A percentile compares a stretch with the other conserved stretches of the same genome.
Conservation (phyloP, 2,888 invertebrate species). For the Drosophila setosimentum region DNA sequence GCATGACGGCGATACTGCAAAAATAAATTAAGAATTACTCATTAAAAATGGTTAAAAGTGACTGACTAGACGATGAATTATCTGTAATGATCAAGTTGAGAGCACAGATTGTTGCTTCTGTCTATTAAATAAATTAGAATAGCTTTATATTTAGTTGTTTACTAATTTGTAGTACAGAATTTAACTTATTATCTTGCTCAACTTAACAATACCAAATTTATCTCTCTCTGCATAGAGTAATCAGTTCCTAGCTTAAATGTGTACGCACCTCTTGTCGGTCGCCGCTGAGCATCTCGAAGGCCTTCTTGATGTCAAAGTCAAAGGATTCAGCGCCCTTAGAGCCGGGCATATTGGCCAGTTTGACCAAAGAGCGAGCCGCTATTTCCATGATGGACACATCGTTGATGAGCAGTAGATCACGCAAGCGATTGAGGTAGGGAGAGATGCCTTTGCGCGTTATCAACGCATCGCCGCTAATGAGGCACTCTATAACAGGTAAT, state of each 20-base stretch:
- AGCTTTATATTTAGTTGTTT: not conserved
- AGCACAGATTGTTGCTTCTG: not conserved
- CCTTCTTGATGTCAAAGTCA: constrained; percentile 98
- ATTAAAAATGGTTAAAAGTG: not conserved
- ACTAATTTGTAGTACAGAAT: not conserved
- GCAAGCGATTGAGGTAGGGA: constrained; percentile 96
- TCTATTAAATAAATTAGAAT: not conserved
- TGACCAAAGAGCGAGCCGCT: constrained; percentile 97
- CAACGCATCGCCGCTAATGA: constrained; percentile 96
- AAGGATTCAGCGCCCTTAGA: constrained; percentile 98
- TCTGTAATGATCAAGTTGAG: too few relatives aligned
- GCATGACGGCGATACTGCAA: constrained; percentile 93
- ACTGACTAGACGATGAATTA: not conserved
- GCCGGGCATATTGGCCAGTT: constrained; percentile 95
- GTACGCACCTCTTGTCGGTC: constrained; percentile 91
- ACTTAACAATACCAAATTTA: not conserved
- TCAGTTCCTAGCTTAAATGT: not conserved
- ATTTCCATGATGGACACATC: constrained; percentile 98
- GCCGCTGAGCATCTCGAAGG: constrained; percentile 97
- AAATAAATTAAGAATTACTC: not conserved
- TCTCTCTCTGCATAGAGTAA: not conserved
- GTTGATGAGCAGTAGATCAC: constrained; percentile 94
- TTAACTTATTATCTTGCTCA: not conserved
- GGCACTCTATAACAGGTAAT: constrained; percentile 89
- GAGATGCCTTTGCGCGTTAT: constrained; percentile 95